phyloP scores from a whole-genome alignment of 2,113 vertebrate genomes.

The Pelvicachromis taeniatus region DNA sequence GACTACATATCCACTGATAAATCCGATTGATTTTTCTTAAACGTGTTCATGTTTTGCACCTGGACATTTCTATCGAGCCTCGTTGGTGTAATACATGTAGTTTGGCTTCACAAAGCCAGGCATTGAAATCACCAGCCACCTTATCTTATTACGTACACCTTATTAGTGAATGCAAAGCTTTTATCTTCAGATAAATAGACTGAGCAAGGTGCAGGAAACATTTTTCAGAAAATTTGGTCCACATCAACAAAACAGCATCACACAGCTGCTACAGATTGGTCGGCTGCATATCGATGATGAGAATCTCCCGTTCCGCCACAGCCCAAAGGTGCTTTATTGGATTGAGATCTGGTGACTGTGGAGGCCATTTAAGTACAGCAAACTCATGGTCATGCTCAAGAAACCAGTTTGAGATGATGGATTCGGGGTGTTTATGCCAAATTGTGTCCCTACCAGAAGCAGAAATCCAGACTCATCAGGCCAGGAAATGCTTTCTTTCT shows the following conservation, averaged over 20 bases:
- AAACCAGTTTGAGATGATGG: not conserved
- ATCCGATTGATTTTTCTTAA: too few relatives aligned
- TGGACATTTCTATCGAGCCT: accelerated
- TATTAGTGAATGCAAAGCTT: not conserved
- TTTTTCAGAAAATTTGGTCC: not conserved
- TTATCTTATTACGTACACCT: not conserved
- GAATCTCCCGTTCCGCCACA: not conserved
- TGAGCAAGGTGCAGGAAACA: not conserved
- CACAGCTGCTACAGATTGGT: not conserved
- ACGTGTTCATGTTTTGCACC: too few relatives aligned
- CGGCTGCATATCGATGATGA: not conserved
- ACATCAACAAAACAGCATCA: not conserved
- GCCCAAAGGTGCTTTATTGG: not conserved
- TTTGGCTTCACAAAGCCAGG: not conserved
- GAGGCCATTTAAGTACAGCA: not conserved
- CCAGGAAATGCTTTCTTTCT: not conserved
- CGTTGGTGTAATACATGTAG: not conserved
- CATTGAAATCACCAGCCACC: not conserved
- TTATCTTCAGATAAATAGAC: not conserved
- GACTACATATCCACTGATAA: not conserved
- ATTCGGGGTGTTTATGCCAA: not conserved
- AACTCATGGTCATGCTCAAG: not conserved
- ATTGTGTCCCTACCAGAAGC: not conserved
- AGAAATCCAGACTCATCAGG: not conserved
- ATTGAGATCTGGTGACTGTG: not conserved